phyloP scores from a whole-genome alignment of 2,888 invertebrate species.

The Leptothorax acervorum region DNA sequence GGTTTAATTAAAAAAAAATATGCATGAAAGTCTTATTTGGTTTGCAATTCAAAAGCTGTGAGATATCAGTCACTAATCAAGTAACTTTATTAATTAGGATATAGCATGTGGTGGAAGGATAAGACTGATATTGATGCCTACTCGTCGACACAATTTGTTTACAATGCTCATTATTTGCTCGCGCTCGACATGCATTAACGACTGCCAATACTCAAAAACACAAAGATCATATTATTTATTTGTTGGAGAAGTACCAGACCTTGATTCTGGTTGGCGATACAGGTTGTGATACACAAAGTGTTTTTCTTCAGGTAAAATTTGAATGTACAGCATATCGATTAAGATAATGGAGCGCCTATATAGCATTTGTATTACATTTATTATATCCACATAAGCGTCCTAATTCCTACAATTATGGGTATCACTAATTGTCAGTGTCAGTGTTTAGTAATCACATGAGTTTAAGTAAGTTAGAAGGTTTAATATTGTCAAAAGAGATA shows the following conservation, averaged over 20 bases:
- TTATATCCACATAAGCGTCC: neutral
- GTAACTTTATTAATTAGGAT: constrained; percentile 76
- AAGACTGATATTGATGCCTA: constrained; percentile 88
- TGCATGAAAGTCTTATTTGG: neutral
- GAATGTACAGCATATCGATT: neutral
- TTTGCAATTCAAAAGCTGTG: neutral
- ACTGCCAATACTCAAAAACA: constrained; percentile 94
- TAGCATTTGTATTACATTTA: neutral
- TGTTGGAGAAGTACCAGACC: constrained; percentile 96
- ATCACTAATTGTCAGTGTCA: neutral
- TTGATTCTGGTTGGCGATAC: constrained; percentile 97
- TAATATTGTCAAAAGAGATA: too few species aligned
- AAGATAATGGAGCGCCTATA: neutral
- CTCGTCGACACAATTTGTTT: constrained; percentile 90
- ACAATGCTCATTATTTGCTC: constrained; percentile 94
- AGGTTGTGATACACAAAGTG: constrained; percentile 96
- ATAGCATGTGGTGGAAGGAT: constrained; percentile 83
- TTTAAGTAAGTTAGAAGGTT: neutral
- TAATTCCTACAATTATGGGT: too few species aligned
- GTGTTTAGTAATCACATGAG: neutral
- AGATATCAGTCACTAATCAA: constrained; percentile 46
- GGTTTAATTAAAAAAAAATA: neutral
- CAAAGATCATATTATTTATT: constrained; percentile 94
- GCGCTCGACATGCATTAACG: constrained; percentile 94
- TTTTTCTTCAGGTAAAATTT: constrained; percentile 93